Conservation (phyloP, 1,140 invertebrate species). For the Steinernema khuongi region DNA sequence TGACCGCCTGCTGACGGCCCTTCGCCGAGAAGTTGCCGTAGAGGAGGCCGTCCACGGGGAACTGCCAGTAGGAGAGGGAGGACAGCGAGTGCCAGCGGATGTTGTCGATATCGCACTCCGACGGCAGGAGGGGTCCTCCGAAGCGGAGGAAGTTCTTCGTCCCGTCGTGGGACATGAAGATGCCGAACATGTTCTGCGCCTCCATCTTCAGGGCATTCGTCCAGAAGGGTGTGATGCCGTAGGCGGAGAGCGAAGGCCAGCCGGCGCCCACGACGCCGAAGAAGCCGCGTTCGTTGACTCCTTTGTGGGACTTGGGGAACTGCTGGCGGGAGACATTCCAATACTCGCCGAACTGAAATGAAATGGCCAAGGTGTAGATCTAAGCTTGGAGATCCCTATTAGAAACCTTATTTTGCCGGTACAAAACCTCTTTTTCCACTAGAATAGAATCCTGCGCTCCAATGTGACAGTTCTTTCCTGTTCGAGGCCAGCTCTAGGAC, state of each 20-base stretch:
- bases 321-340: neutral
- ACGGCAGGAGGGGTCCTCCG: neutral
- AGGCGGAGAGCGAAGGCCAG: neutral
- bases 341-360: neutral
- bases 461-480: no score
- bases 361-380: no score
- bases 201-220: neutral
- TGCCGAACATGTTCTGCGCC: neutral
- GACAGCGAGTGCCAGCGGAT: neutral
- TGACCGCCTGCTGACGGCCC: neutral
- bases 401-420: no score
- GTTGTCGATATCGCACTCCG: neutral
- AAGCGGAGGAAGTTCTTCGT: neutral
- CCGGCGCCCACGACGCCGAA: neutral
- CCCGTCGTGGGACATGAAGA: neutral
- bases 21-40: neutral
- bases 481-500: no score
- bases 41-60: neutral
- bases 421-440: no score
- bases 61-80: neutral
- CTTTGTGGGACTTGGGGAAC: neutral
- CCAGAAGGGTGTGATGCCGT: conserved; percentile 6
- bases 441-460: no score
- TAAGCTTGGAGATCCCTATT: no score
- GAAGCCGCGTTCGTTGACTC: neutral